phyloP scores from a whole-genome alignment of 2,888 invertebrate species.

The Pterostichus niger region DNA sequence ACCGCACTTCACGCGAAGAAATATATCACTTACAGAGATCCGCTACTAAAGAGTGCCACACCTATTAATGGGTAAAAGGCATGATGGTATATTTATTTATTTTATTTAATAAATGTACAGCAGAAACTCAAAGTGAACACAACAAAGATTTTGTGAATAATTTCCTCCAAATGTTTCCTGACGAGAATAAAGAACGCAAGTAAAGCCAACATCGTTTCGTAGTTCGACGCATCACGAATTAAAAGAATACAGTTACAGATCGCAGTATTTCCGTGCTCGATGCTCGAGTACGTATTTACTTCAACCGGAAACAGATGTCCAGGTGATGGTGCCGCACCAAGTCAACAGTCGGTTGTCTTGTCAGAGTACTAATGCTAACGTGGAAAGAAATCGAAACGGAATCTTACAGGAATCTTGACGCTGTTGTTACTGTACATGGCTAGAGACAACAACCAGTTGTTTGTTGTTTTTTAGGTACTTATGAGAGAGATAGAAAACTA shows the following conservation, averaged over 20 bases:
- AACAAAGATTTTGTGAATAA: no score
- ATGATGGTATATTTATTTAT: no score
- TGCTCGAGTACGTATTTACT: slow-evolving; percentile 9
- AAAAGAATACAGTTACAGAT: slow-evolving; percentile 38
- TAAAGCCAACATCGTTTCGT: background rate
- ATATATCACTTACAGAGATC: no score
- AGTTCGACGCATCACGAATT: slow-evolving; percentile 6
- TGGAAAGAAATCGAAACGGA: slow-evolving; percentile 43
- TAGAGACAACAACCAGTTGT: no score
- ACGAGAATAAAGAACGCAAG: background rate
- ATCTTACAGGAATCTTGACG: slow-evolving; percentile 11
- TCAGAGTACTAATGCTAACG: background rate
- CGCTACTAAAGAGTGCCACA: no score
- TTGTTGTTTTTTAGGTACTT: no score
- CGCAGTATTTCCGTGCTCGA: slow-evolving; percentile 20
- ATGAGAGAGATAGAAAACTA: no score
- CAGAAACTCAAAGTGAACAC: no score
- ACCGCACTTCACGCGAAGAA: no score
- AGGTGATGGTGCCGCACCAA: background rate
- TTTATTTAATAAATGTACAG: no score
- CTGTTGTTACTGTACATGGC: background rate
- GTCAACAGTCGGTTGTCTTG: slow-evolving; percentile 11
- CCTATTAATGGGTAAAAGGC: no score
- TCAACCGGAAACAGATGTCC: slow-evolving; percentile 44
- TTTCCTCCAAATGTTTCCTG: background rate